Evolutionary conservation across 2,888 invertebrate genomes (phyloP).

Genomic region (Eristalis intricaria): DNA sequence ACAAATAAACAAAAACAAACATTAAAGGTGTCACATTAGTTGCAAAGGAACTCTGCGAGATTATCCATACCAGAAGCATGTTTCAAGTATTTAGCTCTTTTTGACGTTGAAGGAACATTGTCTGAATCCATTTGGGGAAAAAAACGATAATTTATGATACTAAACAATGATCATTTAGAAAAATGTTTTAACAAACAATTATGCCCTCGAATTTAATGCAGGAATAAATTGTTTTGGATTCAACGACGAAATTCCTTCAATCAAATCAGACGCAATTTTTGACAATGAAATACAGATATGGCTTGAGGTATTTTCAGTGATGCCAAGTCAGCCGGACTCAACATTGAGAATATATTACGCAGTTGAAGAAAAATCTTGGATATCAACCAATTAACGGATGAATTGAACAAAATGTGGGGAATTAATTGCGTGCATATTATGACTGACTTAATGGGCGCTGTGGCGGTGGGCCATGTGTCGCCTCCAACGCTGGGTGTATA

Average conservation of each 20-base stretch:
- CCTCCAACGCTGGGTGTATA: no score
- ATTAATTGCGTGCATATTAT: no score
- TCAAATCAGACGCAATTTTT: neutral
- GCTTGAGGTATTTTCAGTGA: no score
- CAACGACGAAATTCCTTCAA: neutral
- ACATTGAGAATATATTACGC: no score
- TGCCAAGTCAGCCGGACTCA: no score
- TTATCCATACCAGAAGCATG: neutral
- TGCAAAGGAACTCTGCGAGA: neutral
- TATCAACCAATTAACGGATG: no score
- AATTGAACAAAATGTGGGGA: no score
- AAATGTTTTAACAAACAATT: neutral
- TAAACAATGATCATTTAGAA: neutral
- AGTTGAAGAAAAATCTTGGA: no score
- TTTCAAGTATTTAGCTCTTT: neutral
- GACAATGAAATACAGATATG: no score
- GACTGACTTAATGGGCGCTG: no score
- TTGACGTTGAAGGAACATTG: conserved; percentile 29
- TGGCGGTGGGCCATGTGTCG: no score
- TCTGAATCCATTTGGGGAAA: conserved; percentile 25
- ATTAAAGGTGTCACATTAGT: neutral
- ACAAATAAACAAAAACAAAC: neutral
- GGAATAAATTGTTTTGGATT: neutral
- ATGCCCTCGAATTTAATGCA: neutral
- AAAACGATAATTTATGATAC: neutral